Base-by-base conservation (phyloP, 2,797 vertebrate species). In the Sebastes steindachneri region DNA sequence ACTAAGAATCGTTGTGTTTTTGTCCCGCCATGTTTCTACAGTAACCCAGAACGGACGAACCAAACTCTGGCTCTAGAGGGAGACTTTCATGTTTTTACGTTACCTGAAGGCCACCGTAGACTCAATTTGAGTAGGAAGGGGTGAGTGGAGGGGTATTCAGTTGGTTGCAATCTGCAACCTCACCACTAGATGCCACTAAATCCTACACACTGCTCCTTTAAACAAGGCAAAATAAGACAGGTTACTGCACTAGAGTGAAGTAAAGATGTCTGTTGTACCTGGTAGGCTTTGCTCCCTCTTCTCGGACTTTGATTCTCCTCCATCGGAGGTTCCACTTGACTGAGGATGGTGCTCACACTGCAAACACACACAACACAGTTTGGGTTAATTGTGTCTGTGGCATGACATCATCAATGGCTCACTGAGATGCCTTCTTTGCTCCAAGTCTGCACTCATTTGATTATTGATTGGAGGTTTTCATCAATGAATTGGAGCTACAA, bases 211-310 rank as follows among this genome's bases (percentile, higher is more conserved):
- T 17, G 41, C 15, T 45, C 41, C 41, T 45, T 45, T 60, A 4
- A 21, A 48, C 5, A 54, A 17, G 9, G 25, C 1, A 7, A 57
- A 37, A 6, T 26, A 15, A 45, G 3, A 7, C 2, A 57, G 4
- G 4, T 45, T 7, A 72, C 10, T 57, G 41, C 6, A 35, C 12
- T 26, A 8, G 4, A 58, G 35, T 21, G 14, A 73, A 25, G 3
- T 11, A 6, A 17, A 45, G 10, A 37, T n/a, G 8, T 58, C 7
- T 70, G 7, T 7, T 19, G 9, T 79, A 94, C 93, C 93, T 95
- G 94, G 68, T 92, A 94, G 19, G 90, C 88, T 76, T 17, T 81
- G 74, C 86, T 90, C 1, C 72, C 92, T 82, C 88, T 83, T 62
- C 89, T 92, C 79, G 90, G 41, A 10, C 1, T 68, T 3, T 82